A percentile compares a stretch with the other conserved stretches of the same genome.
These are phyloP conservation scores for Poeciliopsis infans DNA, from an alignment of 2,797 vertebrate species.

Conservation along the genomic window DNA sequence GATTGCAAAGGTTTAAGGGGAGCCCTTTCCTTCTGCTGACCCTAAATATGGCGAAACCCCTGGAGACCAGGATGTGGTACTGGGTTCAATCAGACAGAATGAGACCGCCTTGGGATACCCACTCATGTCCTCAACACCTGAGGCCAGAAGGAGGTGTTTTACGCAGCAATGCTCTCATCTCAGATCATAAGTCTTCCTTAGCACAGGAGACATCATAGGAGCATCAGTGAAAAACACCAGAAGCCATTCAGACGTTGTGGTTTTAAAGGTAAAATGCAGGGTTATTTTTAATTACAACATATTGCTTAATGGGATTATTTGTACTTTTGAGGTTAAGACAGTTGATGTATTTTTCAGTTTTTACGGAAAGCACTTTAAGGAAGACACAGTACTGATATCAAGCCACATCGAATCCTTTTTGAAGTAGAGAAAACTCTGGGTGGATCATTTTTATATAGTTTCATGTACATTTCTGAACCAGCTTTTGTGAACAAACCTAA, in stretches of 20 bases:
- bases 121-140: constrained; percentile 71
- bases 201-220: constrained; percentile 31
- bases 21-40: constrained; percentile 63
- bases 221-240: constrained; percentile 36
- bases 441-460: background rate
- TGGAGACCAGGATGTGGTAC: constrained; percentile 55
- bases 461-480: background rate
- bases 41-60: constrained; percentile 56
- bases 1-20: constrained; percentile 45
- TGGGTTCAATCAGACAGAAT: constrained; percentile 74
- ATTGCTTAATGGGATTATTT: background rate
- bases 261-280: background rate
- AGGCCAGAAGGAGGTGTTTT: constrained; percentile 68
- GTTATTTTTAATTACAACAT: constrained; percentile 3
- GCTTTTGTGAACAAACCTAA: background rate
- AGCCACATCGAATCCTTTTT: background rate
- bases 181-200: constrained; percentile 54
- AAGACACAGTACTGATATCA: background rate
- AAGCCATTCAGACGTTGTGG: constrained; percentile 8
- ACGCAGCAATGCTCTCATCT: constrained; percentile 53
- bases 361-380: background rate
- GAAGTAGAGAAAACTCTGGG: background rate
- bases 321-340: background rate
- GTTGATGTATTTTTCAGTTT: background rate
- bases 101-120: constrained; percentile 69